Percentiles rank a stretch among this genome's conserved stretches.
phyloP scores from a whole-genome alignment of 1,140 invertebrate genomes.

The Anastrepha obliqua region DNA sequence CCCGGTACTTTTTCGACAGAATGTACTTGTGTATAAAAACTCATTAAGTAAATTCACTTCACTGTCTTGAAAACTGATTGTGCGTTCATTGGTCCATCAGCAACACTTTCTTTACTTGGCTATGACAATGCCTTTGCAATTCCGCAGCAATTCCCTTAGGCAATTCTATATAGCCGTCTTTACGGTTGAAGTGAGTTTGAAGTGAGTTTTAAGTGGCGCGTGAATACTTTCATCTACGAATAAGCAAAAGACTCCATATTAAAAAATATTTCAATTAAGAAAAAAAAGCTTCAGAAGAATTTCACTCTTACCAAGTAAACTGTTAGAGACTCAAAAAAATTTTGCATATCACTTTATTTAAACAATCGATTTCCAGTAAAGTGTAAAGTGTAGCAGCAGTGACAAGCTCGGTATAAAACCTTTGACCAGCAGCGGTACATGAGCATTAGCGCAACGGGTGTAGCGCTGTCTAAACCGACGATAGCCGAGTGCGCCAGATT shows the following conservation, averaged over 20 bases:
- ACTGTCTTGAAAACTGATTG: too few species aligned
- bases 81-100: too few species aligned
- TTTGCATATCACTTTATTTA: constrained; percentile 18
- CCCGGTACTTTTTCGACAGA: too few species aligned
- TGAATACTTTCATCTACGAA: neutral
- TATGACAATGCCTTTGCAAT: neutral
- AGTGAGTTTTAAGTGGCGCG: constrained; percentile 19
- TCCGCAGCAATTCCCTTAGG: neutral
- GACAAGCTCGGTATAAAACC: constrained; percentile 13
- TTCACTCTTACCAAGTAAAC: constrained; percentile 19
- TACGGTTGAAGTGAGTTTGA: neutral
- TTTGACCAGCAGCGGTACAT: neutral
- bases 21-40: too few species aligned
- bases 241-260: neutral
- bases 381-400: neutral
- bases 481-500: neutral
- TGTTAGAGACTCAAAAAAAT: neutral
- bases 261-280: neutral
- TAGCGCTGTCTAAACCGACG: neutral
- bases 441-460: neutral
- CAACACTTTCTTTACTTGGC: neutral
- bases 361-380: neutral
- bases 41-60: too few species aligned
- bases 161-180: neutral
- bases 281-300: neutral